These are phyloP conservation scores for Scelioninae gen. 2 DNA, from an alignment of 2,888 invertebrate genomes.

Conservation along the genomic window DNA sequence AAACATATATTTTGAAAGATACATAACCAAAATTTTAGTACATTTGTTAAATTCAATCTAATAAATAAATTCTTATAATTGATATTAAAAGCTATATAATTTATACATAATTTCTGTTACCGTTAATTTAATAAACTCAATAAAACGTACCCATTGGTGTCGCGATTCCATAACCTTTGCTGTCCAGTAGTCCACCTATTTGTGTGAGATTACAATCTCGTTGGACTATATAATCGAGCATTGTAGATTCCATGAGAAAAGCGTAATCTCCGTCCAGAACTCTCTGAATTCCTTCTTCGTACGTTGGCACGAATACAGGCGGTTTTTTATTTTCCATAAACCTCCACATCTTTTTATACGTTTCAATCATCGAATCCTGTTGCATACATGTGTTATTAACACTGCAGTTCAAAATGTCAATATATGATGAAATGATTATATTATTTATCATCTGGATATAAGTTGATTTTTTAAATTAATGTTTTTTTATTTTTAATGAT, in stretches of 20 bases:
- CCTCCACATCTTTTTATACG: constrained; percentile 96
- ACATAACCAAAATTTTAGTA: too few species aligned
- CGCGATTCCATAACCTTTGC: constrained; percentile 96
- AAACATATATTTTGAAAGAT: too few species aligned
- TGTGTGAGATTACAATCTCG: constrained; percentile 97
- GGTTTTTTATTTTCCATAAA: constrained; percentile 90
- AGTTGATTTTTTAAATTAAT: too few species aligned
- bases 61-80: too few species aligned
- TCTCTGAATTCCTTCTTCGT: constrained; percentile 92
- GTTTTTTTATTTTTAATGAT: too few species aligned
- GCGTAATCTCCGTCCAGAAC: constrained; percentile 95
- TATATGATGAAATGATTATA: not conserved
- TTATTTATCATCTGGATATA: not conserved
- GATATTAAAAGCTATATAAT: too few species aligned
- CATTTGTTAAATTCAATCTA: too few species aligned
- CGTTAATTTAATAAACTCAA: not conserved
- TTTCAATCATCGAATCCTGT: constrained; percentile 91
- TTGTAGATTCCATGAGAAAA: constrained; percentile 98
- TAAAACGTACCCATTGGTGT: constrained; percentile 87
- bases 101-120: too few species aligned
- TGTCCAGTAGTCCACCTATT: constrained; percentile 91
- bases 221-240: constrained; percentile 96
- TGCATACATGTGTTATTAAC: constrained; percentile 21
- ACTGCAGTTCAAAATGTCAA: not conserved
- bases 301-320: constrained; percentile 90